Base-by-base conservation (phyloP, 2,888 invertebrate species). In the Limulus polyphemus region DNA sequence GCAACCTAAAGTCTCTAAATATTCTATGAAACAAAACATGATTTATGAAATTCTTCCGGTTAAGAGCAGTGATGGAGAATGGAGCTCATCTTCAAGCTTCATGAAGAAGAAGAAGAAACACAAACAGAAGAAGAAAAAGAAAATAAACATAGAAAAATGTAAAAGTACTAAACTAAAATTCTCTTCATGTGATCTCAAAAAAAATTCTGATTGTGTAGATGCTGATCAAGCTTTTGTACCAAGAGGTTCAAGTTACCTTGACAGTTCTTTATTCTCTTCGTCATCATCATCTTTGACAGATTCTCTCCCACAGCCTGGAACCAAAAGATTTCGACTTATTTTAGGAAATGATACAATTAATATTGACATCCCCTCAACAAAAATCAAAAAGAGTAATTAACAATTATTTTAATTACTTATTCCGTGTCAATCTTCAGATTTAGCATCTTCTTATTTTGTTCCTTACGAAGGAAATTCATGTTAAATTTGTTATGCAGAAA, bases 281-380 rank as follows among this genome's bases (percentile, higher is more conserved):
- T 32, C 5, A 32, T 7, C 32, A 32, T 7, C 32, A 32, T 32
- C 32, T 32, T 32, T 32, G 7, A 32, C 32, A 32, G 7, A 32
- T 32, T 7, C 32, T 32, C 32, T 32, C n/a, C n/a, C 32, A 32
- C 32, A 55, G 17, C 12, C 16, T 13, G 60, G 61, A 84, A 86
- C 58, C 83, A 91, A 91, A 78, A 83, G 90, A 73, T 80, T 91
- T 75, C 83, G 88, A 74, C 81, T 91, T 73, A 90, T 88, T 73
- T 86, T 91, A 73, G 90, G 90, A 70, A 89, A 90, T 76, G 91
- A 92, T 77, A 87, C 88, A 74, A 87, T 85, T 74, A 90, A 89
- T 75, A 90, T 90, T 75, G 87, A 90, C 80, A 83, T 90, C 79
- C 89, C 90, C 7, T 47, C 58, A 55, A 10, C 55, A 32, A 60